Evolutionary conservation across 2,113 vertebrate species (phyloP).

Genomic region (Scomber japonicus): DNA sequence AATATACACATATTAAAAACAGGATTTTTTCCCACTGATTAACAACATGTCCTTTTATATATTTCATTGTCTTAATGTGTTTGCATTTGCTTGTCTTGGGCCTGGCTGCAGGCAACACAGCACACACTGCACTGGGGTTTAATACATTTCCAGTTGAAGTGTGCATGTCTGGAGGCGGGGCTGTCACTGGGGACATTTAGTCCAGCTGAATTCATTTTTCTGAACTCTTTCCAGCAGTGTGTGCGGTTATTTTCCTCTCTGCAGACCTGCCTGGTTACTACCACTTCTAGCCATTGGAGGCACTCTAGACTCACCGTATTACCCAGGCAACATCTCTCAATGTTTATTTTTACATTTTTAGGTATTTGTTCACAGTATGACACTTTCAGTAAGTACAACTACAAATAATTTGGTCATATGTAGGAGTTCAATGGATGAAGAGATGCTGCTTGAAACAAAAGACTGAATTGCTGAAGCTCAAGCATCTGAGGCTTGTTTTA

Average conservation of each 20-base stretch:
- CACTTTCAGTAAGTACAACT: slow-evolving; percentile 3
- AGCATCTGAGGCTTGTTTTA: slow-evolving; percentile 67
- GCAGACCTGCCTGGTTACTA: background rate
- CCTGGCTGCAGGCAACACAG: slow-evolving; percentile 7
- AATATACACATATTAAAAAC: slow-evolving; percentile 11
- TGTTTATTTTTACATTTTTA: background rate
- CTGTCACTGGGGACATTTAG: slow-evolving; percentile 37
- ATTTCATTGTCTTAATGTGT: slow-evolving; percentile 16
- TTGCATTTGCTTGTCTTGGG: slow-evolving; percentile 17
- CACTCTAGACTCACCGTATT: slow-evolving; percentile 8
- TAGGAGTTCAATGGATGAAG: slow-evolving; percentile 22
- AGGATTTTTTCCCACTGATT: background rate
- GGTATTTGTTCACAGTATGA: slow-evolving; percentile 16
- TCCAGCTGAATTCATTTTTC: slow-evolving; percentile 38
- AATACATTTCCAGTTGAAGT: slow-evolving; percentile 28
- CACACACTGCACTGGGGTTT: slow-evolving; percentile 4
- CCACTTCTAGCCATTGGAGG: slow-evolving; percentile 38
- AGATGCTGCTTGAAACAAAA: slow-evolving; percentile 44
- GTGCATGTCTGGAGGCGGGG: slow-evolving; percentile 30
- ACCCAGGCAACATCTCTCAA: slow-evolving; percentile 1
- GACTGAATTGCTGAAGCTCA: slow-evolving; percentile 29
- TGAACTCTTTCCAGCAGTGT: slow-evolving; percentile 35
- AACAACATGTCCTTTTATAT: slow-evolving; percentile 20
- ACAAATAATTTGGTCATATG: slow-evolving; percentile 41
- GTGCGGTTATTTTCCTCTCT: background rate